Evolutionary conservation across 2,888 invertebrate genomes (phyloP), one percentile per base, ranked within the genome.

Genomic region (Tetragnatha montana): DNA sequence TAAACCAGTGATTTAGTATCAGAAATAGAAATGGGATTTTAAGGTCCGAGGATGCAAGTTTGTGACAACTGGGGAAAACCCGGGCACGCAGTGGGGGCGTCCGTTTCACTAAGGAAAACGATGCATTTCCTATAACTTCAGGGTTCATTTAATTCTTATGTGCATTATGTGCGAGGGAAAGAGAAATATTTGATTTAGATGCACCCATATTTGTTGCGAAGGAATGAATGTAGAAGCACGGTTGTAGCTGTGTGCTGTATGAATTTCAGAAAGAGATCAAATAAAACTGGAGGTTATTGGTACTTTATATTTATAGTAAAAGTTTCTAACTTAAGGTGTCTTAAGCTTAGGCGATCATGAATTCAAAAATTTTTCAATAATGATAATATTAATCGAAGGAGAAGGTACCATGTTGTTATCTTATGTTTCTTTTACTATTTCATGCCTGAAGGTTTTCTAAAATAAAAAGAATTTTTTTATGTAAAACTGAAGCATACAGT

Each of bases 1-100:
- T 87, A 87, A 87, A 87, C 87, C 87, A 22, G 81, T 87, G 87
- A 87, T 87, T 87, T 87, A 87, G 70, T 81, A 14, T 51, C 22
- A 60, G 47, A 73, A 68, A 70, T 78, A 21, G 78, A 85, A 85
- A 79, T 76, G 71, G 74, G 81, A 87, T 87, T 87, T 81, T 81
- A 87, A 75, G 69, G 71, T 47, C 60, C 49, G 60, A 10, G 49
- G 68, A 81, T 81, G 74, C 19, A 35, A 81, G 71, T 85, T 69
- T 71, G 50, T 68, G 79, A 85, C 85, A 85, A 85, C 78, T 21
- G 50, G 21, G 70, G n/a, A 35, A 70, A 85, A 69, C 70, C 47
- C 47, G 70, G 70, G 76, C 75, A 81, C 60, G 14, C 35, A 69
- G 22, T 68, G 49, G 35, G 71, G 70, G 6, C 60, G 50, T 80